phyloP scores from a whole-genome alignment of 2,113 vertebrate genomes.

The Pristiophorus japonicus region DNA sequence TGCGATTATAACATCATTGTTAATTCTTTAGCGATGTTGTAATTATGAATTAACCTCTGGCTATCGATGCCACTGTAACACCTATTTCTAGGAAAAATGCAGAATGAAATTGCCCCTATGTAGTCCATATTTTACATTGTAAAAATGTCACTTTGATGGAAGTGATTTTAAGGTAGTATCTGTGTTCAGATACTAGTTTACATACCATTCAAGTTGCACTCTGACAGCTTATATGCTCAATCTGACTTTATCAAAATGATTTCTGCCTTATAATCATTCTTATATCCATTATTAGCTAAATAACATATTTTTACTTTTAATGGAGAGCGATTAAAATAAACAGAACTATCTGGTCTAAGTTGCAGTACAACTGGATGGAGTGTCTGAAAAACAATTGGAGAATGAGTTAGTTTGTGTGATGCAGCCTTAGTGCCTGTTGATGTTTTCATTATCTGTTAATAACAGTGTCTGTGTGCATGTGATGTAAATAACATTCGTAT shows the following conservation, averaged over 20 bases:
- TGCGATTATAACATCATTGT: background rate
- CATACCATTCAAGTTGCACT: background rate
- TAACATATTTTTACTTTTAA: background rate
- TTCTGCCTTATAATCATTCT: background rate
- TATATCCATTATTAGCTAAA: background rate
- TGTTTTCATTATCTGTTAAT: too few relatives aligned
- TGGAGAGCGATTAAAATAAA: too few relatives aligned
- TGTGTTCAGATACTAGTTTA: background rate
- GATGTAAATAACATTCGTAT: background rate
- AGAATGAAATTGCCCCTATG: background rate
- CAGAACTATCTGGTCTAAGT: background rate
- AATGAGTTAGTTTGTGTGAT: background rate
- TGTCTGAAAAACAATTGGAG: background rate
- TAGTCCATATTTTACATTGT: background rate
- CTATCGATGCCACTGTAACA: too few relatives aligned
- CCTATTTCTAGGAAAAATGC: background rate
- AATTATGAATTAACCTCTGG: conserved; percentile 12
- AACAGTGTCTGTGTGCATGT: background rate
- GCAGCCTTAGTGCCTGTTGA: background rate
- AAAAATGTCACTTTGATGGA: background rate
- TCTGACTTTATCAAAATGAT: background rate
- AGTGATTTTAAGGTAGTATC: background rate
- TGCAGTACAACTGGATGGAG: background rate
- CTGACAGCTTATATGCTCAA: background rate
- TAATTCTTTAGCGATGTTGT: background rate